Percentiles rank a stretch among this genome's conserved stretches.
These are phyloP conservation scores for Eulemur coronatus DNA, from an alignment of 2,797 vertebrate species.

Conservation along the genomic window DNA sequence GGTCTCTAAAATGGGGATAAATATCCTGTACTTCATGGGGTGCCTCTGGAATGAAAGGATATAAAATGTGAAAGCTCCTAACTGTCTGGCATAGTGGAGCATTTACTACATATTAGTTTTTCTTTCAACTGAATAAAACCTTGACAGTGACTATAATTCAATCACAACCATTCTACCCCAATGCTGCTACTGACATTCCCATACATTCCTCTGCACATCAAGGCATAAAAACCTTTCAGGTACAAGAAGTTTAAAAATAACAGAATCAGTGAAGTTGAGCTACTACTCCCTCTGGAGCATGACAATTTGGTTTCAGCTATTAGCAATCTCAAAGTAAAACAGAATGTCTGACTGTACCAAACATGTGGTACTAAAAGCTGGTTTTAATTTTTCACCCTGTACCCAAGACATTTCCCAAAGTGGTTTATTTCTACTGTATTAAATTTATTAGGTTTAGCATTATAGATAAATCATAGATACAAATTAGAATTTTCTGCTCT, in stretches of 20 bases:
- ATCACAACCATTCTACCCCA: neutral
- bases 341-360: neutral
- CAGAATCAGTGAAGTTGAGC: neutral
- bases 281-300: neutral
- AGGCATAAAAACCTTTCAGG: neutral
- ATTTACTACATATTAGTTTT: neutral
- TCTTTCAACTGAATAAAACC: neutral
- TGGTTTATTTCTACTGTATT: neutral
- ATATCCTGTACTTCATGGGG: fast-evolving
- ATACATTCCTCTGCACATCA: neutral
- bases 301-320: neutral
- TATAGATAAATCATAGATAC: neutral
- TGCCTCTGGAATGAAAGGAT: neutral
- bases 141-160: neutral
- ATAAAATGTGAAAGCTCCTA: neutral
- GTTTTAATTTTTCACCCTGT: neutral
- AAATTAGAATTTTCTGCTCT: neutral
- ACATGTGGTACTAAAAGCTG: neutral
- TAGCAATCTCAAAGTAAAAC: neutral
- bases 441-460: neutral
- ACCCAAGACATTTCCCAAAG: neutral
- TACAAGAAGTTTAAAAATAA: neutral
- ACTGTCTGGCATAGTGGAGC: fast-evolving
- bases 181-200: fast-evolving
- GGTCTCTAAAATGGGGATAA: neutral